Percentiles rank a stretch among this genome's conserved stretches.
phyloP scores from a whole-genome alignment of 2,888 invertebrate species.

The Nemotelus nigrinus region DNA sequence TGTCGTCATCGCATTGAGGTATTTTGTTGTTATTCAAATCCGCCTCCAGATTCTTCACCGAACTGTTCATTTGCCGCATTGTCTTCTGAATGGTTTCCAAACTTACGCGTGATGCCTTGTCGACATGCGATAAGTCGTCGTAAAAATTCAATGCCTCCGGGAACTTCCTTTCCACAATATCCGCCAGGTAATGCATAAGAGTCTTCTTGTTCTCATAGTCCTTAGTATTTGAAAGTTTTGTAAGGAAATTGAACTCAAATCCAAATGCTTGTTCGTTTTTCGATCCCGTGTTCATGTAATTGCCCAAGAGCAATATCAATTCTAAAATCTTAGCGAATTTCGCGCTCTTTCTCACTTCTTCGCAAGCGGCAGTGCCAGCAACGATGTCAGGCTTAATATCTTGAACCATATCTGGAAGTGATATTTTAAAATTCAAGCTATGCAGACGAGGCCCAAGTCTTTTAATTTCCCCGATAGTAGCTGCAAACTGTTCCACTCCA shows the following conservation, averaged over 20 bases:
- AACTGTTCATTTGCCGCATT: constrained; percentile 85
- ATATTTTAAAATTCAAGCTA: constrained; percentile 89
- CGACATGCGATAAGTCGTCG: constrained; percentile 91
- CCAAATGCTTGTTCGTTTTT: constrained; percentile 94
- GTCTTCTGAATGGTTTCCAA: constrained; percentile 84
- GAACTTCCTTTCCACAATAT: constrained; percentile 87
- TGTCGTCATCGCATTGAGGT: constrained; percentile 83
- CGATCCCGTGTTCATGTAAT: constrained; percentile 96
- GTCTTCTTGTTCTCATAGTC: constrained; percentile 93
- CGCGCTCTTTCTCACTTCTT: constrained; percentile 87
- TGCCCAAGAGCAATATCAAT: constrained; percentile 88
- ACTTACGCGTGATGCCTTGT: constrained; percentile 87
- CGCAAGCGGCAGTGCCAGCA: constrained; percentile 93
- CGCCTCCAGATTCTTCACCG: constrained; percentile 87
- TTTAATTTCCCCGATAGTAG: constrained; percentile 89
- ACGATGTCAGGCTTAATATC: constrained; percentile 80
- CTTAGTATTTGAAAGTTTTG: constrained; percentile 92
- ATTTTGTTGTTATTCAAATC: constrained; percentile 87
- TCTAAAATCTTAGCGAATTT: constrained; percentile 93
- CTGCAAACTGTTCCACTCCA: constrained; percentile 95
- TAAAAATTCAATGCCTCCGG: constrained; percentile 84
- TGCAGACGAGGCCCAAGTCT: constrained; percentile 85
- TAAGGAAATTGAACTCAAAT: constrained; percentile 95
- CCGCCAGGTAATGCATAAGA: constrained; percentile 89
- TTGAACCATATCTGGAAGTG: constrained; percentile 82